Evolutionary conservation across 2,888 invertebrate species (phyloP), one percentile per base, ranked within the genome.

Genomic region (Tillus elongatus): DNA sequence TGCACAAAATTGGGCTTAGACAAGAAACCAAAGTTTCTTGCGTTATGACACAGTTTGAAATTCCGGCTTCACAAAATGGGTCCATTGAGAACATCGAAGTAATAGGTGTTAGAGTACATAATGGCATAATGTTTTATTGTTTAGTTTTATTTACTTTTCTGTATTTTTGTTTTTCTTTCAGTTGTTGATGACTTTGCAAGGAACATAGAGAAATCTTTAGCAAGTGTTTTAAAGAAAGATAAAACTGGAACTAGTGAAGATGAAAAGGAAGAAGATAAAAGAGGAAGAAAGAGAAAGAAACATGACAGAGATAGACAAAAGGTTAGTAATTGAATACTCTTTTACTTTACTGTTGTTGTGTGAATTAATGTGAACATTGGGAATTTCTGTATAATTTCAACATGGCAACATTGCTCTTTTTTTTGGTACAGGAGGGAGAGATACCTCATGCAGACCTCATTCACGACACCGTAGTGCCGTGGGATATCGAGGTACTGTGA

Each of bases 131-230:
- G 6, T 19, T 19, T n/a, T 6, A 19, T 8, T 19, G 24, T 19
- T 19, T 6, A 6, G 24, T 8, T 19, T n/a, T 19, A 8, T 6
- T 19, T 19, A 19, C 6, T n/a, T 6, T 19, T 19, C 6, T 19
- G 6, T 8, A 19, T 19, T 19, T 19, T n/a, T 19, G 24, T 19
- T 30, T 35, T 12, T 36, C 34, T 47, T 49, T 3, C 30, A 53
- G 54, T 53, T 27, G 55, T 61, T 57, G 86, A 86, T 58, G 86
- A 87, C 66, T 85, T 82, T 69, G 85, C 84, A 11, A 77, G 79
- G 33, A 79, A 76, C 54, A 77, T 87, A 48, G 85, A 86, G 61
- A 82, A 83, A 58, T 82, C 83, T 8, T 77, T 87, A 44, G 77
- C 80, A 39, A 82, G 77, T 41, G 83, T 77, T 4, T 67, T 87